phyloP scores from a whole-genome alignment of 2,888 invertebrate genomes.

The Tanaodytes sp. region DNA sequence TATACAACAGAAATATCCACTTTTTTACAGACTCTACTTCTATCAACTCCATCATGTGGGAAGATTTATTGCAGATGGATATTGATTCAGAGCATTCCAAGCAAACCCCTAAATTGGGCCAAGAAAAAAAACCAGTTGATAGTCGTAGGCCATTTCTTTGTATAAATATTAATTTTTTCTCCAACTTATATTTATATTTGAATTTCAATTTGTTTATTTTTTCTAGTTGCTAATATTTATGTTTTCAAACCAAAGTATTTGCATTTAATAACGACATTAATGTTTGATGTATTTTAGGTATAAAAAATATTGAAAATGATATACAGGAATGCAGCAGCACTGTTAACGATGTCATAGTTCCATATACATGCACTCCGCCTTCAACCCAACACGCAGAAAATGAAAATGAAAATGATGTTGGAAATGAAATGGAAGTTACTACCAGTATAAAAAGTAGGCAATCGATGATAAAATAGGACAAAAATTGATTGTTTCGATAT shows the following conservation, averaged over 20 bases:
- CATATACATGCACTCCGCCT: background rate
- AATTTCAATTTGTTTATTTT: background rate
- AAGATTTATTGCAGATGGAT: slow-evolving; percentile 6
- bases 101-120: background rate
- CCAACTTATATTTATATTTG: too few species aligned
- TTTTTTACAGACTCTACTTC: slow-evolving; percentile 15
- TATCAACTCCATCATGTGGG: slow-evolving; percentile 13
- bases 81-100: slow-evolving; percentile 1
- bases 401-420: background rate
- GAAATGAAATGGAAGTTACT: background rate
- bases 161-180: background rate
- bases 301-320: background rate
- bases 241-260: too few species aligned
- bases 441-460: slow-evolving; percentile 4
- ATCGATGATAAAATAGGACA: too few species aligned
- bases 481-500: too few species aligned
- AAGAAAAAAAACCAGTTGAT: background rate
- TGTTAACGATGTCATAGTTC: slow-evolving; percentile 12
- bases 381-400: background rate
- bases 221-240: background rate
- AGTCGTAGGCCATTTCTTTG: too few species aligned
- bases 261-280: too few species aligned
- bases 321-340: slow-evolving; percentile 21
- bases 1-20: too few species aligned
- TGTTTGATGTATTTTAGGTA: too few species aligned